Evolutionary conservation across 2,888 invertebrate genomes (phyloP).

Genomic region (Siphlonurus alternatus): DNA sequence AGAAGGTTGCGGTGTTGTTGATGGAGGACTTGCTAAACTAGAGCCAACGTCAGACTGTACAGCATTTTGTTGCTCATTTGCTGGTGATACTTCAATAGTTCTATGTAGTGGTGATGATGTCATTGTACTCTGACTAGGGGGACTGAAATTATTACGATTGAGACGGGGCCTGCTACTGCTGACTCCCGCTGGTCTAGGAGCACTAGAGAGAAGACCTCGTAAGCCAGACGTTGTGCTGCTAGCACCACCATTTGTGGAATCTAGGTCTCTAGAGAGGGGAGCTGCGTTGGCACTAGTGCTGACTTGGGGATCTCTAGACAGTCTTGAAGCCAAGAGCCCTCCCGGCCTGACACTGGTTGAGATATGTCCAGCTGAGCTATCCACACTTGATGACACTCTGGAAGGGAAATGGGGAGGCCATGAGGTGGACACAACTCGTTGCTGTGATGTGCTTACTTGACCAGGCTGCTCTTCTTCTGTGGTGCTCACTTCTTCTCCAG

Average conservation of each 20-base stretch:
- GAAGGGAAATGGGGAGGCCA: neutral
- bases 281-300: neutral
- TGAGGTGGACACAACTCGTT: neutral
- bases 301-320: neutral
- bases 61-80: neutral
- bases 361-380: neutral
- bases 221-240: constrained; percentile 1
- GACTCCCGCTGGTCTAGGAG: neutral
- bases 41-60: neutral
- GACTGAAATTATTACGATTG: neutral
- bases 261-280: neutral
- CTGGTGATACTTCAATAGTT: neutral
- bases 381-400: neutral
- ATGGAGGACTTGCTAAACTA: neutral
- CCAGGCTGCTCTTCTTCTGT: constrained; percentile 1
- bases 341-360: neutral
- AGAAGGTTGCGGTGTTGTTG: neutral
- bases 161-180: neutral
- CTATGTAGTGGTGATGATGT: neutral
- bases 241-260: neutral
- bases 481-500: neutral
- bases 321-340: neutral
- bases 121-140: neutral
- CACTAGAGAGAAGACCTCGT: neutral
- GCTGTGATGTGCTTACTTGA: constrained; percentile 1